Percentiles rank a stretch among this genome's conserved stretches.
Evolutionary conservation across 2,113 vertebrate genomes (phyloP).

Genomic region (Plectropomus leopardus): DNA sequence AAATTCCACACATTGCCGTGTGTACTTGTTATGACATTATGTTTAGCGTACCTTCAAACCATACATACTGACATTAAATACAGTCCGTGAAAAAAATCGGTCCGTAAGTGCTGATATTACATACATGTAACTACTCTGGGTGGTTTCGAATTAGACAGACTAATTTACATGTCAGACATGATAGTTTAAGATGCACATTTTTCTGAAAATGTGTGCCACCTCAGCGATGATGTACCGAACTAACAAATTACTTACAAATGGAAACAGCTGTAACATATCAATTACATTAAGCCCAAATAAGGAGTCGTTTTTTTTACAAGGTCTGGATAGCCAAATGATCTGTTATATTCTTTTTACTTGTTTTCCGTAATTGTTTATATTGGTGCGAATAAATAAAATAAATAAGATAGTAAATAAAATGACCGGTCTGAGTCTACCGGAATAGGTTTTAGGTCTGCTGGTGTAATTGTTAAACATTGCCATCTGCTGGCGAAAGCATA

Average conservation of each 20-base stretch:
- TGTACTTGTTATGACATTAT: not conserved
- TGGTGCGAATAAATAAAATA: no score
- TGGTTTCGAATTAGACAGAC: not conserved
- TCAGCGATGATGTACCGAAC: no score
- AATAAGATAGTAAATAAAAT: not conserved
- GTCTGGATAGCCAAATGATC: not conserved
- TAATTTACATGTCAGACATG: not conserved
- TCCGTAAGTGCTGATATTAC: not conserved
- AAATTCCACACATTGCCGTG: no score
- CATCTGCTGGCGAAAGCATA: constrained; percentile 73
- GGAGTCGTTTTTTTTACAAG: not conserved
- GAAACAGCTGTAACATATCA: not conserved
- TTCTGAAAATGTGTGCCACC: not conserved
- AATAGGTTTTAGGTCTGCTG: accelerated
- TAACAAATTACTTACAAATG: not conserved
- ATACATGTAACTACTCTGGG: not conserved
- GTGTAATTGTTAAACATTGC: constrained; percentile 68
- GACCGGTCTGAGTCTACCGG: not conserved
- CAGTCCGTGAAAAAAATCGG: not conserved
- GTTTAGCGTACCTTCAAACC: not conserved
- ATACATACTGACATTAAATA: not conserved
- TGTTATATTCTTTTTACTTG: no score
- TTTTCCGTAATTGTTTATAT: no score
- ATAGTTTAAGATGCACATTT: not conserved
- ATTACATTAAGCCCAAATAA: not conserved